Evolutionary conservation across 2,888 invertebrate genomes (phyloP).

Genomic region (Drosophila quinaria): DNA sequence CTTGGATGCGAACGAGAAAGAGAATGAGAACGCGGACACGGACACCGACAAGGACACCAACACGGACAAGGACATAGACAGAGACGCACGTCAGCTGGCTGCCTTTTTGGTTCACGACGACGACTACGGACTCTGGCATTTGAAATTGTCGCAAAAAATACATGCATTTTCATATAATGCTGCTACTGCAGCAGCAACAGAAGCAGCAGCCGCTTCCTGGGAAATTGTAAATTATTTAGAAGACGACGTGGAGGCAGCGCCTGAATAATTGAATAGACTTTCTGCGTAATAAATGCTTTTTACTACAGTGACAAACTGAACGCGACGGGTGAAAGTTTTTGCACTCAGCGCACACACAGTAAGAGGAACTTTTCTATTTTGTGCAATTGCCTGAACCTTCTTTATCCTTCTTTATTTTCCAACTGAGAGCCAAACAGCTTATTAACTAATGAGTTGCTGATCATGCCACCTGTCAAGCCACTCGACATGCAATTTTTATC

Average conservation of each 20-base stretch:
- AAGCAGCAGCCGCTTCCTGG: conserved; percentile 40
- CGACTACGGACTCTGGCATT: conserved; percentile 27
- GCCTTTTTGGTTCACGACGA: conserved; percentile 29
- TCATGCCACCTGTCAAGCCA: conserved; percentile 59
- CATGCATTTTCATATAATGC: conserved; percentile 75
- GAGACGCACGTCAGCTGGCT: conserved; percentile 72
- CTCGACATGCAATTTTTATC: conserved; percentile 59
- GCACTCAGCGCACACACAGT: conserved; percentile 39
- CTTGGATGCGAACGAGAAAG: conserved; percentile 38
- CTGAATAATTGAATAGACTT: conserved; percentile 83
- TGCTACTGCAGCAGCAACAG: conserved; percentile 24
- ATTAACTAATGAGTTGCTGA: conserved; percentile 57
- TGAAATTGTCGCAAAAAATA: conserved; percentile 60
- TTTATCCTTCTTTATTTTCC: background rate
- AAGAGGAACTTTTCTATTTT: conserved; percentile 44
- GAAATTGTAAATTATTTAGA: conserved; percentile 78
- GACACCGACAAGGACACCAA: conserved; percentile 51
- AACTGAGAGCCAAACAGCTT: conserved; percentile 21
- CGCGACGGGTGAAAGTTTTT: conserved; percentile 66
- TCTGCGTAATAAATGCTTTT: conserved; percentile 80
- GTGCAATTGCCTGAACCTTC: conserved; percentile 30
- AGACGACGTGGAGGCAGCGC: conserved; percentile 49
- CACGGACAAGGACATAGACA: conserved; percentile 13
- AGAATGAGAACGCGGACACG: conserved; percentile 21
- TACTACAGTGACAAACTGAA: conserved; percentile 67